phyloP scores from a whole-genome alignment of 2,797 vertebrate species.

The Eutrigla gurnardus region DNA sequence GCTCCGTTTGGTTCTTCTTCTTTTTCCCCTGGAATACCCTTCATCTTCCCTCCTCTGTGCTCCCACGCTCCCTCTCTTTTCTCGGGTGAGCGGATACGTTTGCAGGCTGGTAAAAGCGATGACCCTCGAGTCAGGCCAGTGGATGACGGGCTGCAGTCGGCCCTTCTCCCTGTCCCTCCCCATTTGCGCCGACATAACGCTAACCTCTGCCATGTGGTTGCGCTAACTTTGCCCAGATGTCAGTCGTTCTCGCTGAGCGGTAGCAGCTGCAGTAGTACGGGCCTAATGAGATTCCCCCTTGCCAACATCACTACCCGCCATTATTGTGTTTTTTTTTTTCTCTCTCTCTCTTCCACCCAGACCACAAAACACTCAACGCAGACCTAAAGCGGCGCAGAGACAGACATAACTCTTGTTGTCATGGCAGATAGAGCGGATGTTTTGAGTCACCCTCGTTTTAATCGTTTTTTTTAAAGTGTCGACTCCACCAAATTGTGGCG shows the following conservation, averaged over 20 bases:
- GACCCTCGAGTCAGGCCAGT: slow-evolving; percentile 57
- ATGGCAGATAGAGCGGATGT: slow-evolving; percentile 43
- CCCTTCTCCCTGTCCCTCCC: slow-evolving; percentile 55
- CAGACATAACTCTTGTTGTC: slow-evolving; percentile 32
- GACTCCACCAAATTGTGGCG: slow-evolving; percentile 14
- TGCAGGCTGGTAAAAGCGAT: slow-evolving; percentile 42
- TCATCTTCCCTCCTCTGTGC: slow-evolving; percentile 5
- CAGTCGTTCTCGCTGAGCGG: slow-evolving; percentile 67
- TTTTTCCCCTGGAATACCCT: slow-evolving; percentile 45
- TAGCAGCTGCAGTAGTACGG: slow-evolving; percentile 73
- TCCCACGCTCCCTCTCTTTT: slow-evolving; percentile 23
- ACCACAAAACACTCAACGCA: slow-evolving; percentile 60
- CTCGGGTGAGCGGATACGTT: slow-evolving; percentile 38
- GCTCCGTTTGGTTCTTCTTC: slow-evolving; percentile 40
- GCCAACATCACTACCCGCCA: slow-evolving; percentile 61
- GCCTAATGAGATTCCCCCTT: slow-evolving; percentile 72
- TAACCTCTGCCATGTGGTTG: slow-evolving; percentile 77
- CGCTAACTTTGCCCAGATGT: slow-evolving; percentile 80
- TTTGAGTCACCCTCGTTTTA: slow-evolving; percentile 52
- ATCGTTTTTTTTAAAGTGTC: slow-evolving; percentile 24
- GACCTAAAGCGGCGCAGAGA: slow-evolving; percentile 36
- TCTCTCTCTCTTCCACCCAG: slow-evolving; percentile 46
- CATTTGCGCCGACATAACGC: slow-evolving; percentile 51
- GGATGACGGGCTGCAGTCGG: slow-evolving; percentile 55
- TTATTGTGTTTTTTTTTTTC: slow-evolving; percentile 57